A percentile compares a stretch with the other conserved stretches of the same genome.
phyloP scores from a whole-genome alignment of 2,888 invertebrate genomes.

The Stenurella melanura region DNA sequence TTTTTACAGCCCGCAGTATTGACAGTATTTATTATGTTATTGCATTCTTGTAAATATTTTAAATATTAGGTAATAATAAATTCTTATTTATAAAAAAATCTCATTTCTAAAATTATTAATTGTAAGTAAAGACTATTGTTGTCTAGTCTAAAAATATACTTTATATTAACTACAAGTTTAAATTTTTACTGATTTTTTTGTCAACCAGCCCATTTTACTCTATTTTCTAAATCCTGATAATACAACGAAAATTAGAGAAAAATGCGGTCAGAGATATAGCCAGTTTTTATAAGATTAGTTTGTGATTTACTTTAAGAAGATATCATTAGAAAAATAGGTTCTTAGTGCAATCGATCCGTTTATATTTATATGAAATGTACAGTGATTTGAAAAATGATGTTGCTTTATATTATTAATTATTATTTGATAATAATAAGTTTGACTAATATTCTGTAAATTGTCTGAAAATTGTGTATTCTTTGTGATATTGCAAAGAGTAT shows the following conservation, averaged over 20 bases:
- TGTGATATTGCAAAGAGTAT: conserved; percentile 48
- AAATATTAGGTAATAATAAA: conserved; percentile 41
- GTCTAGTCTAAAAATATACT: conserved; percentile 65
- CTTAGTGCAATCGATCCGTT: conserved; percentile 46
- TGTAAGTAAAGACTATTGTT: conserved; percentile 60
- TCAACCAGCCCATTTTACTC: conserved; percentile 9
- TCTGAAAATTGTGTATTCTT: conserved; percentile 48
- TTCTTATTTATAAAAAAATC: conserved; percentile 54
- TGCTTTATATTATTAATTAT: conserved; percentile 45
- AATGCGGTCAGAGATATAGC: conserved; percentile 13
- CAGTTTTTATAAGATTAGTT: conserved; percentile 36
- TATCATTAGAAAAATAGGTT: conserved; percentile 16
- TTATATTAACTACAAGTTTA: conserved; percentile 23
- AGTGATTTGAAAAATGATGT: conserved; percentile 44
- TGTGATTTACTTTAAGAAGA: conserved; percentile 36
- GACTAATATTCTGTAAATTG: conserved; percentile 38
- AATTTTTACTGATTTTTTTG: not conserved
- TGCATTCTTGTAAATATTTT: conserved; percentile 57
- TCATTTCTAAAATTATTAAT: conserved; percentile 48
- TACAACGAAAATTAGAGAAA: not conserved
- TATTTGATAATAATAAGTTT: conserved; percentile 40
- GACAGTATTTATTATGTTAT: conserved; percentile 53
- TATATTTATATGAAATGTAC: conserved; percentile 36
- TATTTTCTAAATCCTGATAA: conserved; percentile 5
- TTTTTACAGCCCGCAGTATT: conserved; percentile 48